These are phyloP conservation scores for Macroglossus sobrinus DNA, from an alignment of 2,113 vertebrate species.

Conservation along the genomic window DNA sequence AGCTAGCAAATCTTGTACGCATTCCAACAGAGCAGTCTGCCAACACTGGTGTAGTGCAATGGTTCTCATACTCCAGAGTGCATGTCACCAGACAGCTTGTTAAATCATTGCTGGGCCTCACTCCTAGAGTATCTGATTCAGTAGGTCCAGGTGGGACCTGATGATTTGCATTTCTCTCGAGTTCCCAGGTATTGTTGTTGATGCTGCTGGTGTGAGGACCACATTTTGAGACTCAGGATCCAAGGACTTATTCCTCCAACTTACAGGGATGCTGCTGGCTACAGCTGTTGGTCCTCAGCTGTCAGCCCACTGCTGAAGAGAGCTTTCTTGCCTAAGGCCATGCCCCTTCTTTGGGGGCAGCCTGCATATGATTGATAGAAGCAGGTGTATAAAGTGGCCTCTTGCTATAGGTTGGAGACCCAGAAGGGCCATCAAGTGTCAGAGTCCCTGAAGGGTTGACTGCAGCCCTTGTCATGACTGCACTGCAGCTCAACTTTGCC, in stretches of 20 bases:
- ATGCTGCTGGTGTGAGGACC: neutral
- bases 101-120: neutral
- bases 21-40: neutral
- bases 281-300: neutral
- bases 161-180: neutral
- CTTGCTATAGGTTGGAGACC: neutral
- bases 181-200: neutral
- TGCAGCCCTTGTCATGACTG: neutral
- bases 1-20: neutral
- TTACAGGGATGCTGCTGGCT: neutral
- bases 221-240: neutral
- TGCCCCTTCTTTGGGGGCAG: neutral
- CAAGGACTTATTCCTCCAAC: neutral
- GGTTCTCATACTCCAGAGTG: neutral
- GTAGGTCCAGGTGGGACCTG: neutral
- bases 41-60: accelerated
- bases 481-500: neutral
- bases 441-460: neutral
- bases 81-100: neutral
- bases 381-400: too few relatives aligned
- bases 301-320: neutral
- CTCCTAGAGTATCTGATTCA: neutral
- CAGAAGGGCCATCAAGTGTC: neutral
- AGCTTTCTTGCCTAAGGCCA: neutral
- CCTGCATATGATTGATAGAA: neutral